Evolutionary conservation across 2,888 invertebrate species (phyloP), one percentile per base, ranked within the genome.

Genomic region (Pharmacophagus antenor): DNA sequence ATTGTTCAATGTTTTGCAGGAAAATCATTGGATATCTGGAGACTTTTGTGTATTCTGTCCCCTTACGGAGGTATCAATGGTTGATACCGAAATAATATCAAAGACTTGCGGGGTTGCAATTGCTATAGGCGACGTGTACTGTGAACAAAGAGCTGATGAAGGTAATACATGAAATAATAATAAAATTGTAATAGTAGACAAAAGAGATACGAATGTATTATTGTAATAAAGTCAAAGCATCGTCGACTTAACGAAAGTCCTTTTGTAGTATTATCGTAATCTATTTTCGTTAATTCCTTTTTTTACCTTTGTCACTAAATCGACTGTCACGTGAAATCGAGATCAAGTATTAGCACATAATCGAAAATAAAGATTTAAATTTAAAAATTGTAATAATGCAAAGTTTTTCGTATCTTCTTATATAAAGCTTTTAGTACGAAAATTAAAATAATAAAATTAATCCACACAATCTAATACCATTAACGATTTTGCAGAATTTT

Each of bases 21-120:
- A 86, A 63, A 87, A 80, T 51, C 79, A 93, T 48, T 95, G 95
- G 85, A 77, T 82, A 1, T 83, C 84, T 21, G 94, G 95, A 68
- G 92, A 94, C 63, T 93, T 94, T 67, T 89, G 93, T 52, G 76
- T 95, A 25, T 93, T 93, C 65, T 93, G 93, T 6, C 88, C 93
- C 8, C 79, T 95, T 37, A 91, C 94, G 59, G 94, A 95, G 72
- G 92, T 93, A 0, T 93, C 93, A 0, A 93, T 94, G 92, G 91
- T 96, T 56, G 93, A 94, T 72, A 91, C 84, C 63, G 90, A 87
- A 56, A 82, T 92, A 46, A 78, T 82, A 8, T 90, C 91, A 22
- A 91, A 89, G 60, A 84, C 88, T 22, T 90, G 95, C 48, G 92
- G 92, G 54, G 92, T 95, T 63, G 94, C 95, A 68, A 80, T 95